Percentiles rank a stretch among this genome's conserved stretches.
These are phyloP conservation scores for Mythimna ferrago DNA, from an alignment of 2,888 invertebrate genomes.

Conservation along the genomic window DNA sequence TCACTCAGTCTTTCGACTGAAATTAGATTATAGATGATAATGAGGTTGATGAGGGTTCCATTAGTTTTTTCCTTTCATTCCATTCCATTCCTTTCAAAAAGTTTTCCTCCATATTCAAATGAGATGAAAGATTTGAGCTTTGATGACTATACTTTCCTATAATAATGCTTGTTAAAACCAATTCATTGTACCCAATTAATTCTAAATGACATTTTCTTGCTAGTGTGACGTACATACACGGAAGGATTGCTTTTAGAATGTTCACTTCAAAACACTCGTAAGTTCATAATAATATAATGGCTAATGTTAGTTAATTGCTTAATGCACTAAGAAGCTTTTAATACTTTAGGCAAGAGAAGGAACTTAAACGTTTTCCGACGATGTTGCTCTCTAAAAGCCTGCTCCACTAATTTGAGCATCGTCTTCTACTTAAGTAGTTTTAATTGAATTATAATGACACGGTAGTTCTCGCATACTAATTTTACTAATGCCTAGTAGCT, in stretches of 20 bases:
- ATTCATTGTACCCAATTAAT: too few relatives aligned
- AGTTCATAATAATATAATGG: conserved; percentile 20
- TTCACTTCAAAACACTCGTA: not conserved
- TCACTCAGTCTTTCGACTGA: too few relatives aligned
- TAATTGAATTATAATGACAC: conserved; percentile 42
- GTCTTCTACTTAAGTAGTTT: conserved; percentile 45
- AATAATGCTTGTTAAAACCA: too few relatives aligned
- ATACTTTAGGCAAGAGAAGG: conserved; percentile 35
- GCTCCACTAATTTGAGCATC: conserved; percentile 44
- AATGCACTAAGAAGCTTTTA: conserved; percentile 56
- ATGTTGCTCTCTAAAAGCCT: conserved; percentile 52
- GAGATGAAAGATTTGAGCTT: too few relatives aligned
- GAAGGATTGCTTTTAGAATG: not conserved
- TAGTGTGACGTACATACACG: not conserved
- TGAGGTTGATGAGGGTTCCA: too few relatives aligned
- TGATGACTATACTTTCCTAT: too few relatives aligned
- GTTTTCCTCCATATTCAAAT: too few relatives aligned
- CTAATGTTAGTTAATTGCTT: conserved; percentile 49
- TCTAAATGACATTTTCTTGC: too few relatives aligned
- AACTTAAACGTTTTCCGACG: conserved; percentile 45
- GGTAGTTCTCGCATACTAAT: conserved; percentile 23
- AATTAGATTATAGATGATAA: too few relatives aligned
- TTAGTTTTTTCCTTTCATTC: too few relatives aligned
- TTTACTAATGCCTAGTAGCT: conserved; percentile 10
- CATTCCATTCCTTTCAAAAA: too few relatives aligned